Percentiles rank a stretch among this genome's conserved stretches.
Evolutionary conservation across 2,113 vertebrate genomes (phyloP).

Genomic region (Calidris pugnax): DNA sequence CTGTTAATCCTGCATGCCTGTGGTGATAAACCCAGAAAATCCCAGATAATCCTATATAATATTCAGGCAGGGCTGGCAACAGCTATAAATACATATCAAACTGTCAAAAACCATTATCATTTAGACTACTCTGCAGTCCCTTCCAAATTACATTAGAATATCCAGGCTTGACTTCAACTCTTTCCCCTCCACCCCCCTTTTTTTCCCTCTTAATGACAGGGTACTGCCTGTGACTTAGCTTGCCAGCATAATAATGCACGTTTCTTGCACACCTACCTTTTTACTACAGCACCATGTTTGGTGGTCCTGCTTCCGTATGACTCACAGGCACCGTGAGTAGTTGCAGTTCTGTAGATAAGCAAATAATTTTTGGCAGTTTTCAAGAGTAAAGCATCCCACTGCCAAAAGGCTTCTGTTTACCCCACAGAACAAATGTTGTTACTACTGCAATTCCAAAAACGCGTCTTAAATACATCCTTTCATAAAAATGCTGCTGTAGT

Average conservation of each 20-base stretch:
- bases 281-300: conserved; percentile 8
- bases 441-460: conserved; percentile 70
- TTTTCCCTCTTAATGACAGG: neutral
- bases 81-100: conserved; percentile 81
- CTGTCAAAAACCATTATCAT: conserved; percentile 83
- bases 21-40: conserved; percentile 87
- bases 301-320: conserved; percentile 24
- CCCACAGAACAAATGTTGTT: conserved; percentile 74
- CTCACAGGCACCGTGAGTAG: conserved; percentile 29
- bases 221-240: neutral
- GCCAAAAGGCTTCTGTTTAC: conserved; percentile 78
- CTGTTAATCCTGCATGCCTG: conserved; percentile 82
- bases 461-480: conserved; percentile 72
- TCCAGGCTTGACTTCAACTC: conserved; percentile 24
- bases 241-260: neutral
- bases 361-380: conserved; percentile 76
- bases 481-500: conserved; percentile 51
- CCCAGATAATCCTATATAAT: conserved; percentile 82
- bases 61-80: conserved; percentile 77
- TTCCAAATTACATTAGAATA: conserved; percentile 66
- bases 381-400: conserved; percentile 66
- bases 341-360: conserved; percentile 69
- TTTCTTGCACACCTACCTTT: conserved; percentile 29
- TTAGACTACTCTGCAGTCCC: conserved; percentile 73
- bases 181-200: neutral